Evolutionary conservation across 2,113 vertebrate species (phyloP).

Genomic region (Carassius auratus): DNA sequence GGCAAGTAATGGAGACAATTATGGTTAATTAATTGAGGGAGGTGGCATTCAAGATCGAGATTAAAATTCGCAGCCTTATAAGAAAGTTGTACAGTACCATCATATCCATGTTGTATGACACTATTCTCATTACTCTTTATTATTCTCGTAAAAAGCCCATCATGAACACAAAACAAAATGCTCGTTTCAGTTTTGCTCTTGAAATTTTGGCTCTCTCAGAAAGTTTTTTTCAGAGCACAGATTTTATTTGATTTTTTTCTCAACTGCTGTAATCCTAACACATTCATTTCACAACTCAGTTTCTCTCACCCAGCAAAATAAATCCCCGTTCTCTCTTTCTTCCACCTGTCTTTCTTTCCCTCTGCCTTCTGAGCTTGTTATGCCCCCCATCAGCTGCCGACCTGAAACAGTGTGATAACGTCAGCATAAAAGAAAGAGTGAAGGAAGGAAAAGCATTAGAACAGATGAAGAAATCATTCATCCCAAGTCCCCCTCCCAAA

Average conservation of each 20-base stretch:
- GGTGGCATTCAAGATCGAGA: no score
- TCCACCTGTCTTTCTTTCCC: slow-evolving; percentile 16
- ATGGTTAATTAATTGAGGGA: no score
- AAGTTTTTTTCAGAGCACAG: background rate
- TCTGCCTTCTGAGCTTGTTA: background rate
- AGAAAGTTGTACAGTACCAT: no score
- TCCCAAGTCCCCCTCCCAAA: background rate
- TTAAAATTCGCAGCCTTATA: no score
- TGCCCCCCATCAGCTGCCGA: background rate
- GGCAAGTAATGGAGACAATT: no score
- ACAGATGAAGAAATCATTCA: background rate
- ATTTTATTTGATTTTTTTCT: background rate
- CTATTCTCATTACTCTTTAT: no score
- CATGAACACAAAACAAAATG: no score
- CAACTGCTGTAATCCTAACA: background rate
- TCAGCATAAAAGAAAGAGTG: background rate
- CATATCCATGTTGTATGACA: no score
- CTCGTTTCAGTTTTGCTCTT: background rate
- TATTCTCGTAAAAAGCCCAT: no score
- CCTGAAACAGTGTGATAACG: background rate
- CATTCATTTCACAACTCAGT: slow-evolving; percentile 17
- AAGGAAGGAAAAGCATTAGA: background rate
- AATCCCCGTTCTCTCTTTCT: slow-evolving; percentile 18
- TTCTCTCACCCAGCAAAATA: background rate
- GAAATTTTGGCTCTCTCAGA: background rate